These are phyloP conservation scores for Dolichotis patagonum DNA, from an alignment of 2,113 vertebrate genomes.

Conservation along the genomic window DNA sequence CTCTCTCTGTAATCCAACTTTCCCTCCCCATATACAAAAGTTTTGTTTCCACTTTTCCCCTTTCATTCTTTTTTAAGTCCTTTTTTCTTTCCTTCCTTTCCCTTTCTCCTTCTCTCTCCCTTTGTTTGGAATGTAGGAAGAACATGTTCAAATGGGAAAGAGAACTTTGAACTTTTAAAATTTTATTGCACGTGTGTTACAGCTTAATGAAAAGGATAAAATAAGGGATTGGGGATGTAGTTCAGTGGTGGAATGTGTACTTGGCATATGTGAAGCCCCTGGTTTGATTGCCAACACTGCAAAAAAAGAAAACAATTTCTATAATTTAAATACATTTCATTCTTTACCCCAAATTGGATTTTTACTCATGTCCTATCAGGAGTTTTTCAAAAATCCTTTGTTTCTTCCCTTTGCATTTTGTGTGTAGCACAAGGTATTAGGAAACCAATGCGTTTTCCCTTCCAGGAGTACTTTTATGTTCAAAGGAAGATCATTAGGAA, in stretches of 20 bases:
- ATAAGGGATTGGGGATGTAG: neutral
- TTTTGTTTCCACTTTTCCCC: neutral
- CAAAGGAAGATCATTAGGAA: conserved; percentile 56
- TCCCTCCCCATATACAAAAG: neutral
- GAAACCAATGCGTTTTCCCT: conserved; percentile 12
- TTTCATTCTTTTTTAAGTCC: neutral
- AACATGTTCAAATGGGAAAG: neutral
- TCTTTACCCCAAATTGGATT: conserved; percentile 23
- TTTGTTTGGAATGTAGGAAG: neutral
- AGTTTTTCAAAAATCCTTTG: neutral
- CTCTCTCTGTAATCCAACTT: neutral
- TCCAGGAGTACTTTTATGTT: conserved; percentile 55
- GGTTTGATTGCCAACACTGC: neutral
- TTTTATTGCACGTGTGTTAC: neutral
- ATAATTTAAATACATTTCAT: conserved; percentile 33
- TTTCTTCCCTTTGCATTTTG: neutral
- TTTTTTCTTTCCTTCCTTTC: neutral
- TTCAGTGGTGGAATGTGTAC: neutral
- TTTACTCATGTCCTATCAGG: neutral
- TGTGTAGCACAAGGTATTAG: conserved; percentile 33
- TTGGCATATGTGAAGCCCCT: neutral
- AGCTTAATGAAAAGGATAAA: conserved; percentile 14
- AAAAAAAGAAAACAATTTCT: neutral
- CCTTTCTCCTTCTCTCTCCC: too few species aligned
- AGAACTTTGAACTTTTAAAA: neutral